Evolutionary conservation across 2,888 invertebrate species (phyloP), one percentile per base, ranked within the genome.

Genomic region (Polydrusus pterygomalis): DNA sequence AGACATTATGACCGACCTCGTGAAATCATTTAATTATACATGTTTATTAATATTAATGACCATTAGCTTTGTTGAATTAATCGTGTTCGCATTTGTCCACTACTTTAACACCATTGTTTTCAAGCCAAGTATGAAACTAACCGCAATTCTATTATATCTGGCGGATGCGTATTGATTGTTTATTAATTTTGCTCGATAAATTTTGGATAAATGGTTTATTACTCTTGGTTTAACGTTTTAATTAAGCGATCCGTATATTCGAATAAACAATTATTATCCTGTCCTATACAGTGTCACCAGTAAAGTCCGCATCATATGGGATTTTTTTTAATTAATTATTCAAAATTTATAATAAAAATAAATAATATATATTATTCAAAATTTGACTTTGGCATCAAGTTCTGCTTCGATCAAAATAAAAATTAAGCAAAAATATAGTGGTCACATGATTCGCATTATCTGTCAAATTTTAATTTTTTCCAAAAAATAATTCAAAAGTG

Each of bases 11-110:
- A 64, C 70, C 64, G 74, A 74, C 74, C 74, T 63, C 74, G 49
- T 58, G 64, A 70, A 74, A 74, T 70, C 54, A 70, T 74, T 70
- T 49, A 58, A 74, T 69, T 64, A 56, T 45, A 51, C 69, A 54
- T 74, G 74, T 70, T 70, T 74, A 74, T 74, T 70, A 70, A 74
- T 74, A 74, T 67, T 70, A 74, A 74, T 74, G 64, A 38, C 67
- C 25, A 60, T 64, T 56, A 64, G 47, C 70, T 63, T 30, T 49
- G 64, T 45, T n/a, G 64, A 72, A 64, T 72, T 25, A 65, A 56
- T 64, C 64, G 71, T 65, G 64, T 64, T 30, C 43, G 51, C 38
- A 60, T 60, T 60, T 60, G 58, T 60, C 38, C 18, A 60, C 38
- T 60, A 60, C 58, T 60, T 60, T 60, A 60, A 60, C 58, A 60